Evolutionary conservation across 2,797 vertebrate genomes (phyloP), one percentile per base, ranked within the genome.

Genomic region (Parauchenoglanis punctatus): DNA sequence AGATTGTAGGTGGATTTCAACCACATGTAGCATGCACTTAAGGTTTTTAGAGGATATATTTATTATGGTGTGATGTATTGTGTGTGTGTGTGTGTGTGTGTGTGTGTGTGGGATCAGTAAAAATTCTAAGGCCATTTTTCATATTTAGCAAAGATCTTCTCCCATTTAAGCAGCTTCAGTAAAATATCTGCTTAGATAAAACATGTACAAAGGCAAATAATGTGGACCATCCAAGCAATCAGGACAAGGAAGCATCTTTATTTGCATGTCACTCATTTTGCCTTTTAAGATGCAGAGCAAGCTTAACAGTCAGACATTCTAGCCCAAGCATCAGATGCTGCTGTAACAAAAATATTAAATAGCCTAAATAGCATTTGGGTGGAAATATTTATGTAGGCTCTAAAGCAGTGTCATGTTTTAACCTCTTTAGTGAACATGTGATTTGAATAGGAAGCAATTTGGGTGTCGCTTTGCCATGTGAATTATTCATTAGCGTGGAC

Each of bases 131-230:
- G 44, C 44, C 12, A 75, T 75, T 46, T 75, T 75, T 75, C 23
- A 49, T 25, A 68, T 70, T 40, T 40, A 67, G 13, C 28, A 17
- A 46, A 23, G 40, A 46, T 73, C 35, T 73, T 73, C 70, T 73
- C 20, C 40, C 40, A 25, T 44, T 46, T 68, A 35, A 68, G 15
- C 13, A 68, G 65, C 70, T 44, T 46, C 20, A 46, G 40, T 40
- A 46, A 46, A 73, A 73, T 40, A 40, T 40, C 20, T 73, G 20
- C 40, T 73, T 46, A 23, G 40, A 40, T 46, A 0, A 13, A 75
- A 46, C 72, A 75, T 75, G 40, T 49, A 49, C 6, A 49, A 75
- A 49, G 72, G 44, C 72, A 46, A 73, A 73, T 73, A 75, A 75
- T 49, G 44, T 49, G 44, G 8, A 75, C 44, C 44, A 75, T 46